Evolutionary conservation across 2,888 invertebrate species (phyloP).

Genomic region (Morpho achilles): DNA sequence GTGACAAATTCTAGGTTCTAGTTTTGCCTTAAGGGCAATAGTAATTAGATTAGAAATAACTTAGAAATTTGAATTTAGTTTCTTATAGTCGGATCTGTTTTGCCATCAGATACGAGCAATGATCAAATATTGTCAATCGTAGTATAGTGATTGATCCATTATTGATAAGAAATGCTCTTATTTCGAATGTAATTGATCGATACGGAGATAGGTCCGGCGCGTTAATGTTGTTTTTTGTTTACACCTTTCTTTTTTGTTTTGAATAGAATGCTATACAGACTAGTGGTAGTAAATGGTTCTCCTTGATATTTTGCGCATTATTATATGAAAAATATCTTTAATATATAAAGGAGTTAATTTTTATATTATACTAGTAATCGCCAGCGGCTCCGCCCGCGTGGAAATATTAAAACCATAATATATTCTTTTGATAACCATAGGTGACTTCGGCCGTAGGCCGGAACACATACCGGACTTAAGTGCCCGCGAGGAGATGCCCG

Average conservation of each 20-base stretch:
- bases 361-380: no score
- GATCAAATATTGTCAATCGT: constrained; percentile 35
- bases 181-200: constrained; percentile 75
- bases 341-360: no score
- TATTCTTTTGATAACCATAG: no score
- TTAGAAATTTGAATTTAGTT: background rate
- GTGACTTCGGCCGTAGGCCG: no score
- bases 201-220: constrained; percentile 55
- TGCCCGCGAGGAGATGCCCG: no score
- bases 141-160: constrained; percentile 67
- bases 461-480: no score
- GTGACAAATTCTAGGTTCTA: no score
- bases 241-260: constrained; percentile 43
- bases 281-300: constrained; percentile 19
- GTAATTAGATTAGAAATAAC: no score
- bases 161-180: constrained; percentile 75
- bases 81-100: background rate
- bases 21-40: no score
- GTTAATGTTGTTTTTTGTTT: constrained; percentile 63
- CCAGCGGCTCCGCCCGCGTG: no score
- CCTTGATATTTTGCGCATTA: background rate
- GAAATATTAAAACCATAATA: no score
- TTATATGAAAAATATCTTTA: background rate
- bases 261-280: constrained; percentile 25
- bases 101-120: background rate